Evolutionary conservation across 2,113 vertebrate species (phyloP).

Genomic region (Oncorhynchus kisutch): DNA sequence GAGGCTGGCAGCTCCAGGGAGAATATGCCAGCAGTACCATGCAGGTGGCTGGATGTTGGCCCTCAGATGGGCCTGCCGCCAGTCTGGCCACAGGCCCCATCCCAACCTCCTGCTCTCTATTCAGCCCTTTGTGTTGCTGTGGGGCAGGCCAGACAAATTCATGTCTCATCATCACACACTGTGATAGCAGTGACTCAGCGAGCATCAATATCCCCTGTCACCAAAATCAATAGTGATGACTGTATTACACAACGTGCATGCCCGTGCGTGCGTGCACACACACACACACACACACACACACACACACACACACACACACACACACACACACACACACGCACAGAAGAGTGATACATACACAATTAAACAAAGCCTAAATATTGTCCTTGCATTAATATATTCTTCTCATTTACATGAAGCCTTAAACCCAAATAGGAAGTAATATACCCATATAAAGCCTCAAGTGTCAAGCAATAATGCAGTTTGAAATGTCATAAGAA

Average conservation of each 20-base stretch:
- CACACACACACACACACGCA: constrained; percentile 19
- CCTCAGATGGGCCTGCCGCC: constrained; percentile 66
- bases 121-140: constrained; percentile 67
- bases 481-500: background rate
- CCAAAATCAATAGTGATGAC: background rate
- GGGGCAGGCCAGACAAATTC: constrained; percentile 64
- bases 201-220: constrained; percentile 20
- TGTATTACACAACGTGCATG: background rate
- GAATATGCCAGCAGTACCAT: constrained; percentile 44
- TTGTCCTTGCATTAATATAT: background rate
- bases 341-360: constrained; percentile 19
- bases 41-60: constrained; percentile 71
- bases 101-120: constrained; percentile 54
- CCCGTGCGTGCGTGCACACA: background rate
- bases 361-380: background rate
- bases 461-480: background rate
- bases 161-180: constrained; percentile 59
- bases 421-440: background rate
- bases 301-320: constrained; percentile 21
- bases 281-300: constrained; percentile 22
- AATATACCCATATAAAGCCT: background rate
- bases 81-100: constrained; percentile 60
- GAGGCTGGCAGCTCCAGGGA: background rate
- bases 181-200: constrained; percentile 68
- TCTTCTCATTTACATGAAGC: background rate